A percentile compares a stretch with the other conserved stretches of the same genome.
These are phyloP conservation scores for Gerris buenoi DNA, from an alignment of 1,140 invertebrate species.

Conservation along the genomic window DNA sequence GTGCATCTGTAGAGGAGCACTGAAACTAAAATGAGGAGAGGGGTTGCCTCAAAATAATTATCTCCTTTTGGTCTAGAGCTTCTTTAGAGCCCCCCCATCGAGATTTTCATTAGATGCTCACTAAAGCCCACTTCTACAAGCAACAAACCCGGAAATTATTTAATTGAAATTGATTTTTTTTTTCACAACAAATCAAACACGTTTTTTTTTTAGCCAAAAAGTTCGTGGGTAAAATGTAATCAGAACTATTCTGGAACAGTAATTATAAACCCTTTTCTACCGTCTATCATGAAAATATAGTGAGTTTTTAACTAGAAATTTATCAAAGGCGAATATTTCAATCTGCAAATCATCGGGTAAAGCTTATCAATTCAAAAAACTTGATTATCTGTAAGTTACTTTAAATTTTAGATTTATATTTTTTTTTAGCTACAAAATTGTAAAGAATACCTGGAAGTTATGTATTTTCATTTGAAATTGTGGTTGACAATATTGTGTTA, in stretches of 20 bases:
- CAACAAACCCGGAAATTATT: background rate
- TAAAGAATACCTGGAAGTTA: too few relatives aligned
- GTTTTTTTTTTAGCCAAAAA: background rate
- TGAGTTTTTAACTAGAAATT: background rate
- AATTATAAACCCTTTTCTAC: background rate
- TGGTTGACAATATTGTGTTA: too few relatives aligned
- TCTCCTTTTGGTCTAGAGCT: background rate
- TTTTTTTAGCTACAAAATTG: too few relatives aligned
- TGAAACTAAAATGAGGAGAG: background rate
- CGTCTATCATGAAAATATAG: background rate
- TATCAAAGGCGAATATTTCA: background rate
- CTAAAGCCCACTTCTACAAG: background rate
- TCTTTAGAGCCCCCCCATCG: background rate
- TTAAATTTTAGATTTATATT: too few relatives aligned
- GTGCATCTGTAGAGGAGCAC: background rate
- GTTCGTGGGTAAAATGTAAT: background rate
- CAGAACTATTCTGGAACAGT: background rate
- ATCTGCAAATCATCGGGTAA: background rate
- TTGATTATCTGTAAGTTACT: too few relatives aligned
- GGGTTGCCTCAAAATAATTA: background rate
- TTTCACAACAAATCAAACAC: background rate
- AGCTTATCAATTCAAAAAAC: too few relatives aligned
- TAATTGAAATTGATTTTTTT: background rate
- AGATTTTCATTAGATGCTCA: background rate
- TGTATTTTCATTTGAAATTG: too few relatives aligned